Evolutionary conservation across 1,140 invertebrate species (phyloP), one percentile per base, ranked within the genome.

Genomic region (Drosophila mayri): DNA sequence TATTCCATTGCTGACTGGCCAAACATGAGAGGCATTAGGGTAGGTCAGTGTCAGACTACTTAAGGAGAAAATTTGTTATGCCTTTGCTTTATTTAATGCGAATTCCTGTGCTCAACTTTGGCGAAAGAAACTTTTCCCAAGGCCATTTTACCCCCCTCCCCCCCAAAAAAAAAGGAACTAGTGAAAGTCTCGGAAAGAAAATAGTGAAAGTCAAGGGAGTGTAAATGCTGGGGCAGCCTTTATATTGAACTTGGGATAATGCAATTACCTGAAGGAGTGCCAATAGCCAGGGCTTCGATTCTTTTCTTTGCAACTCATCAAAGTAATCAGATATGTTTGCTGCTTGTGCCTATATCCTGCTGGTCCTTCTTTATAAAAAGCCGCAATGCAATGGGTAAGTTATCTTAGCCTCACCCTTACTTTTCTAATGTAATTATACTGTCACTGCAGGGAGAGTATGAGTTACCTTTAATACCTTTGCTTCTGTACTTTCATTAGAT

Each of bases 1-100:
- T 87, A 87, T 88, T 88, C 87, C 71, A 79, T 62, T 77, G 73
- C 65, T 65, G 85, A 70, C 68, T 70, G 66, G 63, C 64, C 75
- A 73, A 84, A 88, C 84, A 88, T 84, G 72, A 77, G 83, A 73
- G 80, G 62, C 85, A 88, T 87, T 88, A 73, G 84, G 80, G 63
- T 77, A 87, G 83, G 83, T 87, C 83, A 88, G 84, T 84, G 83
- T 70, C 83, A 74, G 84, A 84, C 84, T 77, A 80, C 80, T 87
- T 80, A 76, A 76, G 50, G 50, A 68, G 64, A 41, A 76, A 76
- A 68, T 76, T 76, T 76, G 63, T 76, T 77, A 77, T 77, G 75
- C 75, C 64, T 58, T 71, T 50, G 55, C 64, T 58, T 76, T 76
- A 76, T 76, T 76, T 76, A 73, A 81, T 87, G 61, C 52, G 61